Conservation (phyloP, 2,797 vertebrate species). For the Oceanodroma leucorhoa region DNA sequence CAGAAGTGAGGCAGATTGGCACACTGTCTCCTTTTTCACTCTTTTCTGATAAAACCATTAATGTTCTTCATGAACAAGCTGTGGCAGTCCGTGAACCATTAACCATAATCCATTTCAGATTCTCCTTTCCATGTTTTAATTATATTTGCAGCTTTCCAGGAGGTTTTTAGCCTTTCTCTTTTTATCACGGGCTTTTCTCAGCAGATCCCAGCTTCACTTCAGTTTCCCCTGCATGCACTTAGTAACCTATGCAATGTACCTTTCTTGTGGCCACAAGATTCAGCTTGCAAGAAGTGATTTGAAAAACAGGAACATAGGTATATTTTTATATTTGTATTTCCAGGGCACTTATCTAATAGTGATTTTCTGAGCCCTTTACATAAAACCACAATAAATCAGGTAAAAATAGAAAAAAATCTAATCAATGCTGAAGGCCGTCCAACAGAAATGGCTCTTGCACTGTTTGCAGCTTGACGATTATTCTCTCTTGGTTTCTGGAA, state of each 20-base stretch:
- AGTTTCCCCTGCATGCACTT: neutral
- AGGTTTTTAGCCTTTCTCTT: constrained; percentile 1
- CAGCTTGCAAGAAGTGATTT: neutral
- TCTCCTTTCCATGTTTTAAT: constrained; percentile 35
- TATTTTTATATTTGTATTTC: neutral
- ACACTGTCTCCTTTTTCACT: neutral
- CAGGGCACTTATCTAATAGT: neutral
- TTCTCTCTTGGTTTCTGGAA: neutral
- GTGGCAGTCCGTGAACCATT: neutral
- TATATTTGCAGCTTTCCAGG: constrained; percentile 15
- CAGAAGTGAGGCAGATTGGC: neutral
- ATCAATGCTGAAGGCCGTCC: neutral
- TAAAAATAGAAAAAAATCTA: neutral
- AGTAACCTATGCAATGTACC: neutral
- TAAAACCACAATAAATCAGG: neutral
- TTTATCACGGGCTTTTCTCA: neutral
- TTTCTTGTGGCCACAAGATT: neutral
- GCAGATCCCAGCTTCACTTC: neutral
- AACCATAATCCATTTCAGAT: constrained; percentile 35
- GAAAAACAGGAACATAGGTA: neutral
- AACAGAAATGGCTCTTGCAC: neutral
- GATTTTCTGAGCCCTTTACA: neutral
- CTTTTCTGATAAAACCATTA: constrained; percentile 22
- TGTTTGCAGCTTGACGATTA: neutral
- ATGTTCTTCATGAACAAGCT: neutral